These are phyloP conservation scores for Clupea harengus DNA, from an alignment of 2,113 vertebrate genomes.

Conservation along the genomic window DNA sequence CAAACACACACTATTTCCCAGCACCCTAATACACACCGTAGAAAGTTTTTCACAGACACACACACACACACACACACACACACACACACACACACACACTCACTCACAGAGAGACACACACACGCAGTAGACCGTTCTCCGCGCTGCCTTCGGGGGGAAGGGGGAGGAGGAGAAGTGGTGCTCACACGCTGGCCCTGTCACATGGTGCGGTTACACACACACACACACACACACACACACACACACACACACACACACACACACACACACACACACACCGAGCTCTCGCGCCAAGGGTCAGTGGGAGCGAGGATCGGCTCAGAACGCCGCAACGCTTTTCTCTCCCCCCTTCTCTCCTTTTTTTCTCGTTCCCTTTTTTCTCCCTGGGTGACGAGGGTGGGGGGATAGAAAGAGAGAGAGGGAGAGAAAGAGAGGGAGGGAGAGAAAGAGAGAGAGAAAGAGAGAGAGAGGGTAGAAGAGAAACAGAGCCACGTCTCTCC, in stretches of 20 bases:
- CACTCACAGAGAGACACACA: slow-evolving; percentile 20
- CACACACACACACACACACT: slow-evolving; percentile 32
- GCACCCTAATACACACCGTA: not conserved
- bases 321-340: slow-evolving; percentile 33
- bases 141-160: slow-evolving; percentile 54
- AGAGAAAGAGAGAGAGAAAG: slow-evolving; percentile 43
- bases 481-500: slow-evolving; percentile 54
- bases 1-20: slow-evolving; percentile 14
- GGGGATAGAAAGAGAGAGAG: slow-evolving; percentile 35
- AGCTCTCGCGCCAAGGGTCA: slow-evolving; percentile 47
- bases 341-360: slow-evolving; percentile 26
- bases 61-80: slow-evolving; percentile 32
- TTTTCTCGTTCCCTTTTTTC: slow-evolving; percentile 41
- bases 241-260: slow-evolving; percentile 37
- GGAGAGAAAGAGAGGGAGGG: slow-evolving; percentile 46
- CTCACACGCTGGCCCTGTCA: slow-evolving; percentile 68
- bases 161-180: slow-evolving; percentile 61
- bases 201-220: slow-evolving; percentile 57
- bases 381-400: slow-evolving; percentile 43
- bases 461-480: slow-evolving; percentile 35
- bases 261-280: slow-evolving; percentile 27
- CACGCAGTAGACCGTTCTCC: slow-evolving; percentile 64
- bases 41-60: slow-evolving; percentile 22
- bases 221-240: slow-evolving; percentile 36
- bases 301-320: slow-evolving; percentile 43